Conservation (phyloP, 2,888 invertebrate genomes). For the Rhagophthalmus giganteus region DNA sequence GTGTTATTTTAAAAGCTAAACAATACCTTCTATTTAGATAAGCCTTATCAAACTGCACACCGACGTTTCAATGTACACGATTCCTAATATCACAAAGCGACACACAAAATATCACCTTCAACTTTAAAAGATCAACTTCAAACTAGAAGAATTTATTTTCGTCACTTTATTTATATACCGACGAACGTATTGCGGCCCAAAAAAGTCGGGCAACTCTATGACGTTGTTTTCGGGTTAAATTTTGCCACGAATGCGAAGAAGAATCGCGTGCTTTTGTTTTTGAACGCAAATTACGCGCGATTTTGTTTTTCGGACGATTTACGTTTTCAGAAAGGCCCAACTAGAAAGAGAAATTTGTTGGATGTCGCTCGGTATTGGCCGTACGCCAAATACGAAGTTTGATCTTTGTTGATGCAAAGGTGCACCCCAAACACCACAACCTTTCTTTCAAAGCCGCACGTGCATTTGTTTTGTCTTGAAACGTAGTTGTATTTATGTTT, state of each 20-base stretch:
- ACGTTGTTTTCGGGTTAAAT: too few species aligned
- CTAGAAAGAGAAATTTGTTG: too few species aligned
- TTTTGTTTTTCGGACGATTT: too few species aligned
- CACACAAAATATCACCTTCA: constrained; percentile 12
- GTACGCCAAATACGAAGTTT: constrained; percentile 61
- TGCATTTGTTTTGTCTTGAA: constrained; percentile 3
- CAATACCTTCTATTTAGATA: constrained; percentile 14
- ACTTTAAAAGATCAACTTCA: constrained; percentile 17
- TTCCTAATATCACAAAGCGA: constrained; percentile 6
- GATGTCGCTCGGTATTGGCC: too few species aligned
- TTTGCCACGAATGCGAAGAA: too few species aligned
- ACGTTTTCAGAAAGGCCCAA: too few species aligned
- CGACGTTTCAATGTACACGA: constrained; percentile 10
- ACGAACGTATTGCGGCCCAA: constrained; percentile 3
- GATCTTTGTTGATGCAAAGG: constrained; percentile 42
- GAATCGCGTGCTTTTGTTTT: too few species aligned
- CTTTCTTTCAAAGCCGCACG: constrained; percentile 2
- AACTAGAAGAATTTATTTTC: constrained; percentile 24
- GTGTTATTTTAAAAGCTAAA: constrained; percentile 10
- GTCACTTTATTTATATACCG: constrained; percentile 27
- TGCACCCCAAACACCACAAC: constrained; percentile 10
- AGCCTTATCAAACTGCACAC: constrained; percentile 8
- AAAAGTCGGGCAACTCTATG: too few species aligned
- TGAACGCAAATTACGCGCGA: too few species aligned
- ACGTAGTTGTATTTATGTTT: too few species aligned